phyloP scores from a whole-genome alignment of 2,888 invertebrate genomes.

The Erannis defoliaria region DNA sequence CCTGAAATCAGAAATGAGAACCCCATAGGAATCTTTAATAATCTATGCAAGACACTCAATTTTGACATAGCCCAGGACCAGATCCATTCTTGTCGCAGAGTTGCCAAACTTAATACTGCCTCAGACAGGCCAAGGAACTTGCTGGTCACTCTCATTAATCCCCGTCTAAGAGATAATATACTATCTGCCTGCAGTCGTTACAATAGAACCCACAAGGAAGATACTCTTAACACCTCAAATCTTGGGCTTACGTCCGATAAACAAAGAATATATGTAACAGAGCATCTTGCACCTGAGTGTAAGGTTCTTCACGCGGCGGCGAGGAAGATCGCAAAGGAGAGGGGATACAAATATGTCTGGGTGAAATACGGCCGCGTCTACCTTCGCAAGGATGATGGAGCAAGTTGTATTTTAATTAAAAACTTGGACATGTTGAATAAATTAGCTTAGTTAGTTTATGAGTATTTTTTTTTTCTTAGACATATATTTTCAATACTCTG shows the following conservation, averaged over 20 bases:
- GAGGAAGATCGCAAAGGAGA: background rate
- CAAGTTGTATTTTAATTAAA: background rate
- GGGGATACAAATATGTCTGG: background rate
- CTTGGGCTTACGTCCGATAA: slow-evolving; percentile 1
- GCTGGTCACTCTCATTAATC: background rate
- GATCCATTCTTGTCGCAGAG: background rate
- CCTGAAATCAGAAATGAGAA: slow-evolving; percentile 6
- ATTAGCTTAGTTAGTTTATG: slow-evolving; percentile 3
- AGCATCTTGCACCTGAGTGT: background rate
- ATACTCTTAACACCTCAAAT: background rate
- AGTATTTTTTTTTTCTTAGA: slow-evolving; percentile 1
- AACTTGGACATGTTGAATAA: slow-evolving; percentile 3
- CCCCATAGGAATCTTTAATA: background rate
- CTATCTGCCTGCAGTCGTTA: background rate
- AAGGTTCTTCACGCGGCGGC: slow-evolving; percentile 6
- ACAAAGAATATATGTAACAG: background rate
- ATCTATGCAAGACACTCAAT: background rate
- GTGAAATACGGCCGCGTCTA: slow-evolving; percentile 7
- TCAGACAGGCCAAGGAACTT: background rate
- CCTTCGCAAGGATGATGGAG: background rate
- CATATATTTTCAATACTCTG: slow-evolving; percentile 10
- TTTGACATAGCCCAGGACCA: background rate
- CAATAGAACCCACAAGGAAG: background rate
- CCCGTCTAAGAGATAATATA: background rate
- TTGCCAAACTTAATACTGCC: background rate